These are phyloP conservation scores for Molanna angustata DNA, from an alignment of 2,888 invertebrate genomes.

Conservation along the genomic window DNA sequence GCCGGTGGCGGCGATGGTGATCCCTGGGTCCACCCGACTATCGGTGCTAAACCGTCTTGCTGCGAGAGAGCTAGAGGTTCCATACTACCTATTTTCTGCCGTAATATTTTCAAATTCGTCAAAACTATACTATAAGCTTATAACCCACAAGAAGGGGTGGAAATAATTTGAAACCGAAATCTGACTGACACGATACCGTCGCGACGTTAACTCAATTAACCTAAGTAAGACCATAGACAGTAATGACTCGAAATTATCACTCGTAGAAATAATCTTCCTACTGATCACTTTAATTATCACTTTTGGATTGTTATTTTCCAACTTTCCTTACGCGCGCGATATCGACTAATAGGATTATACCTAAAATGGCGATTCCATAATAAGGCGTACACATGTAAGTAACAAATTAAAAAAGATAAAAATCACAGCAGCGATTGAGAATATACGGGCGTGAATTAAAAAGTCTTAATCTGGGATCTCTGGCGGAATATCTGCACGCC, in stretches of 20 bases:
- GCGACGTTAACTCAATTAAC: slow-evolving; percentile 15
- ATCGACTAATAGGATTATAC: slow-evolving; percentile 4
- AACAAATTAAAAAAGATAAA: slow-evolving; percentile 21
- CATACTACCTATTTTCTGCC: slow-evolving; percentile 5
- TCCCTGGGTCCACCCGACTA: slow-evolving; percentile 42
- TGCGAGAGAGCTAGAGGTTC: slow-evolving; percentile 17
- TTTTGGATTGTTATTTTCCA: slow-evolving; percentile 19
- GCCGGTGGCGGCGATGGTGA: slow-evolving; percentile 41
- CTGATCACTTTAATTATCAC: slow-evolving; percentile 27
- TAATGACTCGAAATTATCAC: slow-evolving; percentile 30
- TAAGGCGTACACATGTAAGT: slow-evolving; percentile 19
- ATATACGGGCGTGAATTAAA: neutral
- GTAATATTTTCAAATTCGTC: too few species aligned
- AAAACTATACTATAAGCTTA: too few species aligned
- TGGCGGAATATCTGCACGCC: slow-evolving; percentile 51
- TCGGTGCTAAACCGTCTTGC: slow-evolving; percentile 38
- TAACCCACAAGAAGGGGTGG: too few species aligned
- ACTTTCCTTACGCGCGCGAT: slow-evolving; percentile 4
- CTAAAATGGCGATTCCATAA: slow-evolving; percentile 6
- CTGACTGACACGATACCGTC: slow-evolving; percentile 4
- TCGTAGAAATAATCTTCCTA: slow-evolving; percentile 20
- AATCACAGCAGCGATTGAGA: slow-evolving; percentile 12
- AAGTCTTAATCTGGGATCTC: slow-evolving; percentile 59
- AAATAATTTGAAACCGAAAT: slow-evolving; percentile 12
- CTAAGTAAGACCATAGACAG: slow-evolving; percentile 8